These are phyloP conservation scores for Agapostemon virescens DNA, from an alignment of 2,888 invertebrate species.

Conservation along the genomic window DNA sequence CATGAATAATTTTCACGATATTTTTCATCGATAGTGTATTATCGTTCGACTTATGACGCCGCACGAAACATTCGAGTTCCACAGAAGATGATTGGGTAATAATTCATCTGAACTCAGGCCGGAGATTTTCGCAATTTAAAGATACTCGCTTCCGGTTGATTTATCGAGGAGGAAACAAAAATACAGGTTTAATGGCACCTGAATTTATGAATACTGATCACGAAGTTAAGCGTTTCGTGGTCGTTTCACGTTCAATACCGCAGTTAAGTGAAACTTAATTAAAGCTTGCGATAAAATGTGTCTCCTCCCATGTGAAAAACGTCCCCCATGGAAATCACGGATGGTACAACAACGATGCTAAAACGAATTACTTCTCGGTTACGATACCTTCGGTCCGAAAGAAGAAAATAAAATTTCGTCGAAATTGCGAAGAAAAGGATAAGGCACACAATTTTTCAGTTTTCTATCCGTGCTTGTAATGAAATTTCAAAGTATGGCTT, in stretches of 20 bases:
- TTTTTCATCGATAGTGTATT: not conserved
- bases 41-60: not conserved
- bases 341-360: not conserved
- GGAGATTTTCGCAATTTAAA: slow-evolving; percentile 30
- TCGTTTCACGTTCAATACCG: slow-evolving; percentile 33
- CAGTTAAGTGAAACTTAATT: slow-evolving; percentile 50
- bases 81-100: slow-evolving; percentile 21
- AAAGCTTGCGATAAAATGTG: slow-evolving; percentile 14
- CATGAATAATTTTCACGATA: not conserved
- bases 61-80: not conserved
- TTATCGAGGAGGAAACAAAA: slow-evolving; percentile 31
- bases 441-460: no score
- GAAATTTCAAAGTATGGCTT: no score
- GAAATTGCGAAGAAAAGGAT: no score
- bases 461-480: no score
- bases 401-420: no score
- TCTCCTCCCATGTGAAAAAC: not conserved
- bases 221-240: slow-evolving; percentile 41
- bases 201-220: slow-evolving; percentile 55
- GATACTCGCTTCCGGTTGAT: slow-evolving; percentile 35
- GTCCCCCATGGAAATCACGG: not conserved
- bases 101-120: slow-evolving; percentile 18
- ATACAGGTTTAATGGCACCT: slow-evolving; percentile 42
- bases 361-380: not conserved
- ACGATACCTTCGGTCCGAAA: not conserved